Percentiles rank a stretch among this genome's conserved stretches.
These are phyloP conservation scores for Cygnus olor DNA, from an alignment of 2,797 vertebrate genomes.

Conservation along the genomic window DNA sequence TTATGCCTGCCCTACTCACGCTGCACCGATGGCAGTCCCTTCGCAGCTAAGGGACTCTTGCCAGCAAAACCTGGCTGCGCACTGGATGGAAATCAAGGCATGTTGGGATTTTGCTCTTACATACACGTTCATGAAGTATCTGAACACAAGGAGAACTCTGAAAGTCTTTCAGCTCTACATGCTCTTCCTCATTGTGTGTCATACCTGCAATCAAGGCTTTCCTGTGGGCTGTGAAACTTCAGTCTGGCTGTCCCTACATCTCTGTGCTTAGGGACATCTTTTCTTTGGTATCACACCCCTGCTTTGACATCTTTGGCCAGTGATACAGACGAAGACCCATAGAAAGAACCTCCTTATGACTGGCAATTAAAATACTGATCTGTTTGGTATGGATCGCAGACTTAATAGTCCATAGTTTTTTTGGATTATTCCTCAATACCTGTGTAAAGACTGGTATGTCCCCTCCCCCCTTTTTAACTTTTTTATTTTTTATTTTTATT, in stretches of 20 bases:
- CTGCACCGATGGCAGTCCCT: background rate
- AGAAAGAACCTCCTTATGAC: background rate
- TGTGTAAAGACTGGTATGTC: background rate
- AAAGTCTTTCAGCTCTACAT: background rate
- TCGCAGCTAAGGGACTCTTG: background rate
- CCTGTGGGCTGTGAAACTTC: background rate
- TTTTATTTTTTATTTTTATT: no score
- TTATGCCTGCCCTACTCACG: background rate
- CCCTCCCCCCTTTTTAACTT: no score
- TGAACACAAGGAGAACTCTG: background rate
- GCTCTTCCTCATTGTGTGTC: accelerated
- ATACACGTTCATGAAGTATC: background rate
- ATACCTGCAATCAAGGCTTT: background rate
- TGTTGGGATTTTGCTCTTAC: background rate
- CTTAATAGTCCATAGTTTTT: background rate
- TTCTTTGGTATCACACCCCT: background rate
- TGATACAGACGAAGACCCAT: background rate
- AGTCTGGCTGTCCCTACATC: background rate
- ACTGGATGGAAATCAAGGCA: background rate
- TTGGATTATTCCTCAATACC: background rate
- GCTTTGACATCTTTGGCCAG: background rate
- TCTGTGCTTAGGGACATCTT: background rate
- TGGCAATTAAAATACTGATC: background rate
- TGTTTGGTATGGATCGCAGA: background rate
- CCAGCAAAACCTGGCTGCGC: background rate